Percentiles rank a stretch among this genome's conserved stretches.
These are phyloP conservation scores for Lordiphosa fenestrarum DNA, from an alignment of 2,888 invertebrate species.

Conservation along the genomic window DNA sequence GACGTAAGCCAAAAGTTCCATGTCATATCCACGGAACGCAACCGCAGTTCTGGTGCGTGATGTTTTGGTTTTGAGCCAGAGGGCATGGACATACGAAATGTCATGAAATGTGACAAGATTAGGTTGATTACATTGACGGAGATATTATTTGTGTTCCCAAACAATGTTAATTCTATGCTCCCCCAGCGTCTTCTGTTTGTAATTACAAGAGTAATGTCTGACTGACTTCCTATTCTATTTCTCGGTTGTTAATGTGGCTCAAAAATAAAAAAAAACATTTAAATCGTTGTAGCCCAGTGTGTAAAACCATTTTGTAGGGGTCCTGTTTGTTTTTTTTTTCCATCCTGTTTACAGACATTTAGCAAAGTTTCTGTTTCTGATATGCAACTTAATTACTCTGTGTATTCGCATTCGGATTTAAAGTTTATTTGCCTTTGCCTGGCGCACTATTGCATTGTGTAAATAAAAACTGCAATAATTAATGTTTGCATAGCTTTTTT, in stretches of 20 bases:
- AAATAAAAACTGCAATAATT: slow-evolving; percentile 37
- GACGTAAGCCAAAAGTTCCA: not conserved
- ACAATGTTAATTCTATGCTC: not conserved
- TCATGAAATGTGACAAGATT: too few relatives aligned
- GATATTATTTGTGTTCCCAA: not conserved
- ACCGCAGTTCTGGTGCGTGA: not conserved
- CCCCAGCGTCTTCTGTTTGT: slow-evolving; percentile 28
- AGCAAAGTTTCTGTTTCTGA: slow-evolving; percentile 47
- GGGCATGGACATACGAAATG: too few relatives aligned
- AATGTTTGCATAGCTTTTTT: slow-evolving; percentile 30
- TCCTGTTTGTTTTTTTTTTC: not conserved
- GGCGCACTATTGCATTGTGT: slow-evolving; percentile 11
- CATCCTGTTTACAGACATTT: slow-evolving; percentile 48
- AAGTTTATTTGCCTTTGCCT: slow-evolving; percentile 30
- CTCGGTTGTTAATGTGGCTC: slow-evolving; percentile 41
- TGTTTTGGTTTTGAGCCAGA: not conserved
- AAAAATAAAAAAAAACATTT: slow-evolving; percentile 24
- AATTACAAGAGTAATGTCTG: slow-evolving; percentile 46
- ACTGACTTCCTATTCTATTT: slow-evolving; percentile 22
- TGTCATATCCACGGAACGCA: slow-evolving; percentile 1
- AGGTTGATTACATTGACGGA: not conserved
- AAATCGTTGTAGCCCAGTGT: slow-evolving; percentile 2
- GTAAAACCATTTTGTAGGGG: slow-evolving; percentile 13
- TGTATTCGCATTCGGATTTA: slow-evolving; percentile 18
- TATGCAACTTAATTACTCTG: slow-evolving; percentile 54